Percentiles rank a stretch among this genome's conserved stretches.
Conservation (phyloP, 2,888 invertebrate species). For the Cotesia congregata region DNA sequence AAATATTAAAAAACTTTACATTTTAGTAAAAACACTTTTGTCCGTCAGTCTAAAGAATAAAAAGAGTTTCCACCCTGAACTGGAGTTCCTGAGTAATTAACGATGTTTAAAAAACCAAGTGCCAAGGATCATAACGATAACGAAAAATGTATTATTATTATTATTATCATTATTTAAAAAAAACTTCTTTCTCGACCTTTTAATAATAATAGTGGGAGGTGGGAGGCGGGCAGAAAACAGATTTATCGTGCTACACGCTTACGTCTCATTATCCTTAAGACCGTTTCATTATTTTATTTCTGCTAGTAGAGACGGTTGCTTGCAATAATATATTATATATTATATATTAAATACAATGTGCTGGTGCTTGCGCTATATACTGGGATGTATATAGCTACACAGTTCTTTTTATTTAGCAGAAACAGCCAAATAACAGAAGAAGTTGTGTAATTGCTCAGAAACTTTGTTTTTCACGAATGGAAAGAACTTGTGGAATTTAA, state of each 20-base stretch:
- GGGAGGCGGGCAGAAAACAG: neutral
- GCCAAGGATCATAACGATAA: neutral
- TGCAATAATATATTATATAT: neutral
- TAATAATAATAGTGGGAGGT: neutral
- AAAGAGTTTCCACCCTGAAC: neutral
- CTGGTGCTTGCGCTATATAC: no score
- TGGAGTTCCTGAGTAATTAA: neutral
- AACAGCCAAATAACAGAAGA: constrained; percentile 27
- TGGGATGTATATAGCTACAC: neutral
- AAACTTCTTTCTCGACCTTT: constrained; percentile 11
- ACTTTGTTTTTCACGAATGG: constrained; percentile 14
- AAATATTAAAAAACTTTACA: neutral
- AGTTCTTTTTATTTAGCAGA: constrained; percentile 3
- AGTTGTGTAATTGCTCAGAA: constrained; percentile 14
- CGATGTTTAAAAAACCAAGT: neutral
- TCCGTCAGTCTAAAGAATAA: neutral
- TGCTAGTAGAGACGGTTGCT: neutral
- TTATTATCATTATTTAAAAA: neutral
- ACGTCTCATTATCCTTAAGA: constrained; percentile 25
- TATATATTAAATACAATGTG: no score
- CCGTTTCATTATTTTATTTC: neutral
- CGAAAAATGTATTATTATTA: neutral
- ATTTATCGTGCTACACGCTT: neutral
- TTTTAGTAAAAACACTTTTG: neutral
- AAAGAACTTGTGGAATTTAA: constrained; percentile 1